These are phyloP conservation scores for Pristionchus maxplancki DNA, from an alignment of 2,888 invertebrate species.

Conservation along the genomic window DNA sequence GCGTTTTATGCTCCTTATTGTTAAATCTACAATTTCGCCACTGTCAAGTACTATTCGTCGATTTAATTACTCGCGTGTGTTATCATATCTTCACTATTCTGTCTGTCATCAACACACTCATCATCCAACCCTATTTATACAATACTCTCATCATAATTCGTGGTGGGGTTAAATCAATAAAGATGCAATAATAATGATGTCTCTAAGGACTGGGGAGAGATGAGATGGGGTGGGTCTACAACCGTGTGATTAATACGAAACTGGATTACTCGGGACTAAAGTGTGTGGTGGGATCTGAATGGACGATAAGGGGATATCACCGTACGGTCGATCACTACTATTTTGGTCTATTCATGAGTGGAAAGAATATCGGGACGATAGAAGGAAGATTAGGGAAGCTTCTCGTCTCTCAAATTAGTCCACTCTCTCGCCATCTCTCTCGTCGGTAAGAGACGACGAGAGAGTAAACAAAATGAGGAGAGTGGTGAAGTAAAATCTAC, in stretches of 20 bases:
- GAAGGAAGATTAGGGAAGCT: neutral
- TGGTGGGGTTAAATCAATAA: neutral
- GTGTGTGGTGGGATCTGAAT: neutral
- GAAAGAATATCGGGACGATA: neutral
- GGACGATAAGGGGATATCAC: neutral
- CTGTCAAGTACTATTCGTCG: no score
- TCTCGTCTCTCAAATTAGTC: neutral
- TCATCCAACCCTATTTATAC: slow-evolving; percentile 18
- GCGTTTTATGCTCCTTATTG: no score
- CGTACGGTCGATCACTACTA: neutral
- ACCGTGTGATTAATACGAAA: slow-evolving; percentile 2
- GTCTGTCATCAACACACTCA: neutral
- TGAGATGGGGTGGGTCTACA: slow-evolving; percentile 27
- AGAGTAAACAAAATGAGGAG: no score
- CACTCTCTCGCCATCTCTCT: neutral
- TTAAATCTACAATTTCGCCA: no score
- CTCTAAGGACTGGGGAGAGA: neutral
- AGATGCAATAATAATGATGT: neutral
- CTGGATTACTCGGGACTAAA: neutral
- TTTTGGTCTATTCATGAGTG: slow-evolving; percentile 7
- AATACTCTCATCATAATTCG: neutral
- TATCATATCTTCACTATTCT: no score
- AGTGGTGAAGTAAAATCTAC: neutral
- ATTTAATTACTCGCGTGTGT: no score
- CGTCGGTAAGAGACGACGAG: no score